phyloP scores from a whole-genome alignment of 2,888 invertebrate genomes.

The Arge pagana region DNA sequence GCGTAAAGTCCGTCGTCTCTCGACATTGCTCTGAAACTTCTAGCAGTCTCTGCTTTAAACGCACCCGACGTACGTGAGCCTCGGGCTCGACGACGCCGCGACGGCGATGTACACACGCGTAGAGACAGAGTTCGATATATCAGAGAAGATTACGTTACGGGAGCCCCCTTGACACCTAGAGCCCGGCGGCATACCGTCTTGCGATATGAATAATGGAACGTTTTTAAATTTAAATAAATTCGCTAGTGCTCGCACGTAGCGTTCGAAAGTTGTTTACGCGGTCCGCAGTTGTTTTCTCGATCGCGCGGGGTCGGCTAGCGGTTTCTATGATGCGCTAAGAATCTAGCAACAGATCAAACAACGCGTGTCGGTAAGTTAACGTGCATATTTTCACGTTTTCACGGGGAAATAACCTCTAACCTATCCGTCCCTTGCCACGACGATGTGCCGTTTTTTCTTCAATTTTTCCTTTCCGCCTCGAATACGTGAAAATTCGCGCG shows the following conservation, averaged over 20 bases:
- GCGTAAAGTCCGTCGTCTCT: too few species aligned
- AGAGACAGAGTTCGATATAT: not conserved
- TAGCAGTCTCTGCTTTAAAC: too few species aligned
- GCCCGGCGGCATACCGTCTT: conserved; percentile 26
- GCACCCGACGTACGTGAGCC: not conserved
- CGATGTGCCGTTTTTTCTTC: too few species aligned
- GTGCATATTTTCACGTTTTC: too few species aligned
- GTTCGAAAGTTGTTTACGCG: conserved; percentile 39
- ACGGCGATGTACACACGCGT: too few species aligned
- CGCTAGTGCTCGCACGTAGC: conserved; percentile 28
- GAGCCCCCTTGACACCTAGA: conserved; percentile 24
- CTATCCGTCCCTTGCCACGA: too few species aligned
- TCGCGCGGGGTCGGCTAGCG: conserved; percentile 12
- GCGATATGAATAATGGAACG: conserved; percentile 45
- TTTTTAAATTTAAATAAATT: conserved; percentile 45
- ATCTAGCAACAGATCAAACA: too few species aligned
- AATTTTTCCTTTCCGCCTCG: too few species aligned
- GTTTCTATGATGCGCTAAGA: conserved; percentile 7
- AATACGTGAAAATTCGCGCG: not conserved
- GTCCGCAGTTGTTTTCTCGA: conserved; percentile 20
- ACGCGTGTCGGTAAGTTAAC: too few species aligned
- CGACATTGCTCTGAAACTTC: too few species aligned
- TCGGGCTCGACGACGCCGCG: not conserved
- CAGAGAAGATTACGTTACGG: conserved; percentile 14
- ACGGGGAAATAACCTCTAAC: too few species aligned